A percentile compares a stretch with the other conserved stretches of the same genome.
phyloP scores from a whole-genome alignment of 2,888 invertebrate species.

The Pyrgus malvae region DNA sequence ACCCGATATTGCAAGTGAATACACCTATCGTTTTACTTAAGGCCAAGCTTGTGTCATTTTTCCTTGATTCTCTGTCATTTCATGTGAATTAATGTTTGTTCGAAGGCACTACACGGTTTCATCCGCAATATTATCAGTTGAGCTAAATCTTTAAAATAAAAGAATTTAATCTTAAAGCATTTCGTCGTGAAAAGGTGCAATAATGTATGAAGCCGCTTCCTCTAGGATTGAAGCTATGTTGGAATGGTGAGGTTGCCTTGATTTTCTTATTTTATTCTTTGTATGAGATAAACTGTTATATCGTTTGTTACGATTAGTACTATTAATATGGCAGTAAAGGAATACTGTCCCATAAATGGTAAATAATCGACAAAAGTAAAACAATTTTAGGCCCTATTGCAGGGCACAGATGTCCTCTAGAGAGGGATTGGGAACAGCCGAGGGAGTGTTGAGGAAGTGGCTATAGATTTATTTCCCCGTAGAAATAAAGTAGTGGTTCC shows the following conservation, averaged over 20 bases:
- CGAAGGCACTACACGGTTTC: neutral
- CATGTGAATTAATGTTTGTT: neutral
- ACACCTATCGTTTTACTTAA: too few relatives aligned
- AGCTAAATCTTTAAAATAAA: neutral
- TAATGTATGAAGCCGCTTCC: slow-evolving; percentile 14
- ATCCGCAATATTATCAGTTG: neutral
- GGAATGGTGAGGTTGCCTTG: neutral
- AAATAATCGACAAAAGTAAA: too few relatives aligned
- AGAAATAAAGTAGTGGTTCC: slow-evolving; percentile 38
- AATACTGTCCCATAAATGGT: too few relatives aligned
- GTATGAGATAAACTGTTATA: too few relatives aligned
- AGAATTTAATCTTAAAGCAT: slow-evolving; percentile 6
- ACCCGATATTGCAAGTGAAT: too few relatives aligned
- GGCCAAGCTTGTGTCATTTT: too few relatives aligned
- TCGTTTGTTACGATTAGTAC: too few relatives aligned
- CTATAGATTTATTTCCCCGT: slow-evolving; percentile 5
- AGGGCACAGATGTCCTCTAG: too few relatives aligned
- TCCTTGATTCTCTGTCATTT: too few relatives aligned
- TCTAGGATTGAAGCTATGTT: neutral
- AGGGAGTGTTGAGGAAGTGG: slow-evolving; percentile 37
- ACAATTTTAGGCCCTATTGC: too few relatives aligned
- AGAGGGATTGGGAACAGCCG: too few relatives aligned
- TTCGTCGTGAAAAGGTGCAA: slow-evolving; percentile 21
- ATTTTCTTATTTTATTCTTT: neutral
- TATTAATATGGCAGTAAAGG: too few relatives aligned